Evolutionary conservation across 2,888 invertebrate genomes (phyloP), one percentile per base, ranked within the genome.

Genomic region (Polydrusus pterygomalis): DNA sequence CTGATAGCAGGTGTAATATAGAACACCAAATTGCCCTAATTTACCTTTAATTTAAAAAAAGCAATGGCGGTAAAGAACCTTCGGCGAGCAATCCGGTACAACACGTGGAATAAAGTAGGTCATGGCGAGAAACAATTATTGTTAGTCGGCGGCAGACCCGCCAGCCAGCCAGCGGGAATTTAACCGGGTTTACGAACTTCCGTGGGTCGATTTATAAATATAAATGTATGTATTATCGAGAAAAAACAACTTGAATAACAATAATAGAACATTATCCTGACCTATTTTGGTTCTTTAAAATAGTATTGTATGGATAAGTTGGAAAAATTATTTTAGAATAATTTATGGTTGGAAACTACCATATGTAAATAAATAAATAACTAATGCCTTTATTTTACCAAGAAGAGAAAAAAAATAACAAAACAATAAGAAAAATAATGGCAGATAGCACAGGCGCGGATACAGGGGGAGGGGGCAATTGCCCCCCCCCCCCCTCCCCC

Each of bases 201-300:
- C 74, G 62, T 62, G 63, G 68, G 62, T 38, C 69, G 74, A 40
- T 74, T 62, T 74, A 73, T 73, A 73, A 73, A 74, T 74, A 74
- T 60, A 60, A 38, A 60, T 54, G 25, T 34, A 54, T 51, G 51
- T 51, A 51, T 18, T 18, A 58, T 34, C 9, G 58, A 30, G 58
- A 60, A 60, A 60, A 60, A 60, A 60, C 58, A 60, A 60, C 38
- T 25, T 34, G 56, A 34, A 56, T 15, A 51, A 54, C 11, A 30
- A 38, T 60, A 38, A 38, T 60, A 30, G 58, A n/a, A 38, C 18
- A 18, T 7, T 34, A 17, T 60, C 58, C 58, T 60, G 58, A 38
- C 58, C 58, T 60, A 60, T 60, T 60, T 60, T 38, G 18, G 58
- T 9, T 18, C 30, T 54, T 30, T 54, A 54, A n/a, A 54, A 20